phyloP scores from a whole-genome alignment of 2,888 invertebrate genomes.

The Tetranychus piercei region DNA sequence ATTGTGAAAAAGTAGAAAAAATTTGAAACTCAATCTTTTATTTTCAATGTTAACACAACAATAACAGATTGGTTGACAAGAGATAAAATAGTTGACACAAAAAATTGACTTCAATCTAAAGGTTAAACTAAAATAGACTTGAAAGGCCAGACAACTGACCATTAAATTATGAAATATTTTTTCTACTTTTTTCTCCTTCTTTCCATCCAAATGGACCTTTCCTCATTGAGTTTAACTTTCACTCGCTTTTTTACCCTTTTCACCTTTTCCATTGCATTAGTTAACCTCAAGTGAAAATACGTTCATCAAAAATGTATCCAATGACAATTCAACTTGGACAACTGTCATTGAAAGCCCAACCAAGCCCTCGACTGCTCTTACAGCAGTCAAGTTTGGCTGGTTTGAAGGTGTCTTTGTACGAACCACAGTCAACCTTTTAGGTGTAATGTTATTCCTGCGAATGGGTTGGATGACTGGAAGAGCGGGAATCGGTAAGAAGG shows the following conservation, averaged over 20 bases:
- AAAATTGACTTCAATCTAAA: background rate
- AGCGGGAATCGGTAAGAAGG: conserved; percentile 15
- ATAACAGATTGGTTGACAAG: background rate
- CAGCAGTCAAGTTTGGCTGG: conserved; percentile 21
- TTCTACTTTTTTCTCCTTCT: too few relatives aligned
- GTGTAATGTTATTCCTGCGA: conserved; percentile 22
- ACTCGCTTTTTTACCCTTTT: background rate
- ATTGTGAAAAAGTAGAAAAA: background rate
- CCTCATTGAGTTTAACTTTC: too few relatives aligned
- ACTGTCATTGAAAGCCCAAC: background rate
- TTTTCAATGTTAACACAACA: background rate
- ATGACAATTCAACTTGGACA: background rate
- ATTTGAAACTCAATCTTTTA: background rate
- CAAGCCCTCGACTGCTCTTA: too few relatives aligned
- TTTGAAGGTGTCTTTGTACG: conserved; percentile 22
- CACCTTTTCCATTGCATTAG: background rate
- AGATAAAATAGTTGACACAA: background rate
- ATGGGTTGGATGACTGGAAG: conserved; percentile 23
- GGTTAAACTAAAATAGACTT: background rate
- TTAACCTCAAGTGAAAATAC: background rate
- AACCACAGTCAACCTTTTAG: conserved; percentile 21
- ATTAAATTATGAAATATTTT: too few relatives aligned
- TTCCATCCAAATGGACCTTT: too few relatives aligned
- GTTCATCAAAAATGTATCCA: background rate
- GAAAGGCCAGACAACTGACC: too few relatives aligned